A percentile compares a stretch with the other conserved stretches of the same genome.
Evolutionary conservation across 2,888 invertebrate species (phyloP).

Genomic region (Temnothorax ravouxi): DNA sequence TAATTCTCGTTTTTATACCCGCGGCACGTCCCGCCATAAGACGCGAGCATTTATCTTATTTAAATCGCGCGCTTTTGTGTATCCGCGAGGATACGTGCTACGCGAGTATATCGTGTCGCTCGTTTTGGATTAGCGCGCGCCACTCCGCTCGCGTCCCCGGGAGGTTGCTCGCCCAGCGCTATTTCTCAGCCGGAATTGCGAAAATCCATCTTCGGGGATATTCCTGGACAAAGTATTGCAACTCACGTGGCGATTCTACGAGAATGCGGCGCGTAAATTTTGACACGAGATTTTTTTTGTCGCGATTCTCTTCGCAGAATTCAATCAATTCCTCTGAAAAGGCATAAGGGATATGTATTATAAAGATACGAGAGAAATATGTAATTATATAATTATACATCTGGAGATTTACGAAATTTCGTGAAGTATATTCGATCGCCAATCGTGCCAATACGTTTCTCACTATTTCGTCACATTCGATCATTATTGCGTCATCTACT

Average conservation of each 20-base stretch:
- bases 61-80: conserved; percentile 55
- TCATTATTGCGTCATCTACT: conserved; percentile 33
- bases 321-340: background rate
- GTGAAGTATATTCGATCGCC: background rate
- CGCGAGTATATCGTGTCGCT: conserved; percentile 46
- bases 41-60: conserved; percentile 65
- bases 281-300: background rate
- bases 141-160: background rate
- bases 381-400: background rate
- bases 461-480: conserved; percentile 23
- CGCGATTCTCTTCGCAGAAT: background rate
- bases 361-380: background rate
- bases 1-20: conserved; percentile 65
- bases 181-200: conserved; percentile 48
- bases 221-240: background rate
- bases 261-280: conserved; percentile 13
- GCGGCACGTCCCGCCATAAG: conserved; percentile 58
- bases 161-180: conserved; percentile 24
- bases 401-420: background rate
- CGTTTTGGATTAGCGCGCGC: conserved; percentile 53
- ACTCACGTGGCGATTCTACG: background rate
- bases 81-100: conserved; percentile 52
- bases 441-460: conserved; percentile 4
- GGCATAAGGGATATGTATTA: too few relatives aligned
- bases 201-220: conserved; percentile 42